Evolutionary conservation across 92 coral and sea anemone species (phyloP), one percentile per base, ranked within the genome.

Genomic region (Parazoanthus atlanticus): DNA sequence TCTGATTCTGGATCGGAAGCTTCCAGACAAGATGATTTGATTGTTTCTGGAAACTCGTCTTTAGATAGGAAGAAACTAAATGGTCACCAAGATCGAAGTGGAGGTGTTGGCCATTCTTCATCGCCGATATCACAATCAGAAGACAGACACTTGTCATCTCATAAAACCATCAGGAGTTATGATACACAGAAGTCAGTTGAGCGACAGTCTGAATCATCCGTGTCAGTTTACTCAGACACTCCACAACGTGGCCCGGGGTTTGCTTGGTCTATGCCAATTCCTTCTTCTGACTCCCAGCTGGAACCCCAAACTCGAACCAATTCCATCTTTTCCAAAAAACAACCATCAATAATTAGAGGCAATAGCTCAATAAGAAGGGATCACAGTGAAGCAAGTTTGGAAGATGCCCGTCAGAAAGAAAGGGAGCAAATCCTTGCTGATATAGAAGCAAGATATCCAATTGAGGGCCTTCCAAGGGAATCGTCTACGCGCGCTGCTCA

Each of bases 1-100:
- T 90, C 85, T 10, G 88, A 81, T 52, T 88, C 84, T 21, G 88
- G 88, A 34, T 85, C 90, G 67, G 91, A 89, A n/a, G 32, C 78
- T n/a, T 84, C 78, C 23, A 84, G 74, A 72, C 87, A 47, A 71
- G 87, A 84, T 70, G 87, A 69, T 28, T 19, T 70, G 29, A 52
- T 9, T 9, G 64, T 28, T 41, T 84, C 78, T 69, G 66, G 28
- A n/a, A 74, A 13, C 52, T 30, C 61, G 1, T 84, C 78, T 21
- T 30, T 23, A 8, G 74, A 70, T 11, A 43, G 78, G 17, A 64
- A 43, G 64, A 17, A 31, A 11, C 25, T 70, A 32, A 84, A 43
- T 70, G 78, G 87, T 31, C 32, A 3, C 7, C 74, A 11, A 84
- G 87, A 70, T 11, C 78, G 76, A 31, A 71, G 40, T 46, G 77